Base-by-base conservation (phyloP, 2,888 invertebrate genomes). In the Dioctria rufipes region DNA sequence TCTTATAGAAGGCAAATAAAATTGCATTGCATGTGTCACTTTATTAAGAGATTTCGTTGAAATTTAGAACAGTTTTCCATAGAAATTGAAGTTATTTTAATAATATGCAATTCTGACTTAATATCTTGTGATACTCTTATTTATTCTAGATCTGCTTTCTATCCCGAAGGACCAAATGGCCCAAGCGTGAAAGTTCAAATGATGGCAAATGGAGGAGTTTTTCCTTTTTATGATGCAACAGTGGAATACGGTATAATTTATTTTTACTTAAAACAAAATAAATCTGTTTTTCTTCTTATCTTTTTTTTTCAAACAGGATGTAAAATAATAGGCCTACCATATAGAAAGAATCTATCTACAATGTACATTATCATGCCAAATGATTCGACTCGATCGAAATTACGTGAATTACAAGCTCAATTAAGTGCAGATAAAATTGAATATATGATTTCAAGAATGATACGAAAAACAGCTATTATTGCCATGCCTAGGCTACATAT, bases 401-500 rank as follows among this genome's bases (percentile, higher is more conserved):
- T 93, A 5, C 85, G 86, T 6, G 83, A 88, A 0, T 85, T 93
- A 11, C 90, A 91, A 85, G 85, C 85, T 0, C 81, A 84, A 2
- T 84, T 93, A 51, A 90, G 88, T 2, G 87, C 90, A 0, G 86
- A 87, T 0, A 87, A 88, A 42, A 86, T 93, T 49, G 88, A 89
- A 51, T 69, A 84, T 0, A 84, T 89, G 85, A 89, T 89, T 5
- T 84, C 85, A 5, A 86, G 86, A 82, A 89, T 89, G 89, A 82
- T 83, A 9, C 83, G 84, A 67, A 88, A 87, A 49, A 89, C 89
- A 5, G 89, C 91, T 6, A 90, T 92, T 40, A 88, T 94, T 3
- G 87, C 93, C 0, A 37, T 89, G 92, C 95, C 95, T 0, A 94
- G 93, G 87, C 93, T 96, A 93, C 92, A 93, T 84, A 88, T 96